Conservation (phyloP, 2,888 invertebrate species). For the Drosophila nr. perissopoda region DNA sequence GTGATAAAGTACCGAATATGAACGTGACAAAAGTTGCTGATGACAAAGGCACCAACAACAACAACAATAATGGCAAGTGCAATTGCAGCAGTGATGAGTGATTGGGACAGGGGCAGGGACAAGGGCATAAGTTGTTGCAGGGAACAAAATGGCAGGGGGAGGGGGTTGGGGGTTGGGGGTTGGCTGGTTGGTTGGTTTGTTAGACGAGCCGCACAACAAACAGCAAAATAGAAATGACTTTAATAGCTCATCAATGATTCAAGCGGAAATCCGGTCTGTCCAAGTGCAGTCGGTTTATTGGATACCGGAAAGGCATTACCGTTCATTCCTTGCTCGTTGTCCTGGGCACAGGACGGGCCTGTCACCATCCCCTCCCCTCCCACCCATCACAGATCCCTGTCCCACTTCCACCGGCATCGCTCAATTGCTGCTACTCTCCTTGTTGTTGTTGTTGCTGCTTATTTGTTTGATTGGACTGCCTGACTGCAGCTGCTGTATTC, state of each 20-base stretch:
- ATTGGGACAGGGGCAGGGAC: not conserved
- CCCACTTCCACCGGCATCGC: not conserved
- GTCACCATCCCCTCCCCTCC: not conserved
- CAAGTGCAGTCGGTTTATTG: conserved; percentile 84
- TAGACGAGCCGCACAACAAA: conserved; percentile 62
- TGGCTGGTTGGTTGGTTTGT: conserved; percentile 8
- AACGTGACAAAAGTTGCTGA: conserved; percentile 62
- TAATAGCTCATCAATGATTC: conserved; percentile 85
- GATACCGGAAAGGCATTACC: conserved; percentile 82
- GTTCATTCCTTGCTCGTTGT: conserved; percentile 11
- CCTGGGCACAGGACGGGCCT: conserved; percentile 1
- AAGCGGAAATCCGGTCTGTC: conserved; percentile 84
- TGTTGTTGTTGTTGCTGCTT: conserved; percentile 35
- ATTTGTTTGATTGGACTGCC: conserved; percentile 70
- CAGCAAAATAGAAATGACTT: conserved; percentile 82
- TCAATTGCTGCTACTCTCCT: conserved; percentile 7
- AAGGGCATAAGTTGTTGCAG: not conserved
- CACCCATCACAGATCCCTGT: not conserved
- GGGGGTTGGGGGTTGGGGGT: not conserved
- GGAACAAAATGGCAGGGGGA: not conserved
- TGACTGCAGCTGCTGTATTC: conserved; percentile 19
- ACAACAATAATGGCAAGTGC: conserved; percentile 21
- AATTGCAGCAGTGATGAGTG: conserved; percentile 31
- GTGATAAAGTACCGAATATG: conserved; percentile 53
- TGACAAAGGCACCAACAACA: conserved; percentile 37